These are phyloP conservation scores for Anolis carolinensis DNA, from an alignment of 2,113 vertebrate genomes.

Conservation along the genomic window DNA sequence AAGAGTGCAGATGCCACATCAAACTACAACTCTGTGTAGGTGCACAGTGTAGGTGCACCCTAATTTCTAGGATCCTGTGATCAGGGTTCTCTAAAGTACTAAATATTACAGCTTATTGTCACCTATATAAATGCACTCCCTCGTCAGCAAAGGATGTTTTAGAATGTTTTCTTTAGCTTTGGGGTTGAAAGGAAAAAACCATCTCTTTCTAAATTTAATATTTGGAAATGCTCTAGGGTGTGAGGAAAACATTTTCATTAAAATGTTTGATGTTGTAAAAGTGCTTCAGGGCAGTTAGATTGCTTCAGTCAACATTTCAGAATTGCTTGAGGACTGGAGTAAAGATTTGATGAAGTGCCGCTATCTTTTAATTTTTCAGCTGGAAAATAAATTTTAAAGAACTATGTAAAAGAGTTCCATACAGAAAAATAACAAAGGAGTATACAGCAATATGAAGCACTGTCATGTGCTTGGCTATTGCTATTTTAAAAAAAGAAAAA, in stretches of 20 bases:
- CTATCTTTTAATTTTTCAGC: constrained; percentile 65
- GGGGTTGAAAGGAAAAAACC: constrained; percentile 43
- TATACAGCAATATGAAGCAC: constrained; percentile 49
- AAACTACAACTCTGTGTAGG: no score
- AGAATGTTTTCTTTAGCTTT: constrained; percentile 45
- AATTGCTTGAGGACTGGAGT: constrained; percentile 66
- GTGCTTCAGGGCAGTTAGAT: constrained; percentile 68
- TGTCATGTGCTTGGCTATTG: constrained; percentile 26
- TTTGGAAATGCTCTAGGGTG: constrained; percentile 73
- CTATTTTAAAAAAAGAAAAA: constrained; percentile 25
- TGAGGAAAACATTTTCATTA: constrained; percentile 72
- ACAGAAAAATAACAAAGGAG: constrained; percentile 53
- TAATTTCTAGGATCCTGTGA: not conserved
- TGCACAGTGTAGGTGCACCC: no score
- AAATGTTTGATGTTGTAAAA: constrained; percentile 73
- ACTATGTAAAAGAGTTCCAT: constrained; percentile 63
- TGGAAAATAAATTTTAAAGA: constrained; percentile 62
- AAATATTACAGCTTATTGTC: not conserved
- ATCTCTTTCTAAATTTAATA: constrained; percentile 66
- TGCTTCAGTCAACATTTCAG: constrained; percentile 67
- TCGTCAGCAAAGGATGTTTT: constrained; percentile 35
- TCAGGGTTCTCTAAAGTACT: not conserved
- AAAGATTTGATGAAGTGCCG: constrained; percentile 67
- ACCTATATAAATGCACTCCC: not conserved
- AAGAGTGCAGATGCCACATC: no score